Evolutionary conservation across 2,113 vertebrate species (phyloP), one percentile per base, ranked within the genome.

Genomic region (Aspidoscelis tigris): DNA sequence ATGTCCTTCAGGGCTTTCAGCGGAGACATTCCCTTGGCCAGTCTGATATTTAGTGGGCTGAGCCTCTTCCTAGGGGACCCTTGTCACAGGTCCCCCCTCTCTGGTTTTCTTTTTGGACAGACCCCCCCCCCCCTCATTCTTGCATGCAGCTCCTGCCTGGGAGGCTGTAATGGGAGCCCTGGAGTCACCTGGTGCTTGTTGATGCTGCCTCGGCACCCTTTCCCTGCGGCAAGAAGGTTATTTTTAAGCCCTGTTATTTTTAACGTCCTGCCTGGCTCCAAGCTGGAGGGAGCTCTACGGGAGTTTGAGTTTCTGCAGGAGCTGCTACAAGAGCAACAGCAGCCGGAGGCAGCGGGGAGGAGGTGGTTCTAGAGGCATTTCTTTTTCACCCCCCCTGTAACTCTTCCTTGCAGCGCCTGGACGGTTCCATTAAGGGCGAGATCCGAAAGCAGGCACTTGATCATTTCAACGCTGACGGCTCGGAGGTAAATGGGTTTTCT

Each of bases 401-500:
- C 58, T 92, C 88, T 78, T 88, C 93, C 90, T 90, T 93, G 81
- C 94, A 99, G 99, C 97, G 98, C 79, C 91, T 99, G 94, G 98
- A 99, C 85, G 99, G 98, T 79, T 99, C 98, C 4, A 99, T 99
- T 95, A 99, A 98, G 93, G 98, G 98, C 93, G 99, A 99, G 95
- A 97, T 99, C 91, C 96, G 99, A 86, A 99, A 99, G 91, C 99
- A 99, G 95, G 99, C 99, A 0, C 95, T 99, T 82, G 99, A 99
- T 93, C 99, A 99, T 96, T 99, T 99, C 95, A 99, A 99, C 78
- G 99, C 99, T 0, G 99, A 99, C 88, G 98, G 98, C 88, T 99
- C 99, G n/a, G 99, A 99, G 98, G 99, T 99, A 97, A 61, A 61
- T 16, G 18, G 58, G 18, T 16, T 61, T 16, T 4, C 14, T 16